Evolutionary conservation across 2,797 vertebrate genomes (phyloP).

Genomic region (Melanotaenia pygmaea): DNA sequence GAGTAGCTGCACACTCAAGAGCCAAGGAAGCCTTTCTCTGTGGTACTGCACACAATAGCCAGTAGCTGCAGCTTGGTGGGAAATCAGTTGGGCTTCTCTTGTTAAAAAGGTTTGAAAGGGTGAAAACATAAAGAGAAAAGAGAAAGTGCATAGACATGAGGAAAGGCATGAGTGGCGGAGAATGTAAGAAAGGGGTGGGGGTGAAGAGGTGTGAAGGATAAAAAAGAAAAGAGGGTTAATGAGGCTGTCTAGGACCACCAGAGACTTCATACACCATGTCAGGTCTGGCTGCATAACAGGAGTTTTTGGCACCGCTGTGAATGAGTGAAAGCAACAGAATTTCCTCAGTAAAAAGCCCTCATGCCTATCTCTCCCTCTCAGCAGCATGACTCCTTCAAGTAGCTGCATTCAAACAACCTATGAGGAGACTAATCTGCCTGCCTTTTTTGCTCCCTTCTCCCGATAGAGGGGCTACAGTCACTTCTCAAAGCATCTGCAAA

Average conservation of each 20-base stretch:
- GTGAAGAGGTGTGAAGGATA: slow-evolving; percentile 11
- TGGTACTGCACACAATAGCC: slow-evolving; percentile 56
- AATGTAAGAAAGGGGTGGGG: slow-evolving; percentile 11
- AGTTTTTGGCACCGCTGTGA: slow-evolving; percentile 43
- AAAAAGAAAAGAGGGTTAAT: slow-evolving; percentile 69
- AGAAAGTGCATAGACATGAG: slow-evolving; percentile 36
- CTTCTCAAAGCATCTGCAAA: slow-evolving; percentile 74
- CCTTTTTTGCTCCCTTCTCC: slow-evolving; percentile 53
- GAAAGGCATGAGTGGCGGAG: slow-evolving; percentile 38
- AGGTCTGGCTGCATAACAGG: slow-evolving; percentile 43
- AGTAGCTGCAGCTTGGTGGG: slow-evolving; percentile 66
- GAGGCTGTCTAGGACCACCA: slow-evolving; percentile 62
- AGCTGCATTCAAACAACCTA: slow-evolving; percentile 65
- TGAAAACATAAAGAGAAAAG: slow-evolving; percentile 38
- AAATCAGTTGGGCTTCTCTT: slow-evolving; percentile 68
- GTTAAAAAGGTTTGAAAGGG: slow-evolving; percentile 66
- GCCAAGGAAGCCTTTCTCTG: slow-evolving; percentile 55
- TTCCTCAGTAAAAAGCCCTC: slow-evolving; percentile 38
- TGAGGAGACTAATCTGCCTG: slow-evolving; percentile 62
- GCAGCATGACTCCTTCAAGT: slow-evolving; percentile 56
- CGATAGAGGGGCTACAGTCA: slow-evolving; percentile 59
- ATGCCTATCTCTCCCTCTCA: slow-evolving; percentile 53
- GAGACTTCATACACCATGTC: slow-evolving; percentile 52
- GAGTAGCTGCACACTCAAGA: slow-evolving; percentile 51
- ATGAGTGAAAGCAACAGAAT: slow-evolving; percentile 44